These are phyloP conservation scores for Leptobrachium ailaonicum DNA, from an alignment of 2,113 vertebrate genomes.

Conservation along the genomic window DNA sequence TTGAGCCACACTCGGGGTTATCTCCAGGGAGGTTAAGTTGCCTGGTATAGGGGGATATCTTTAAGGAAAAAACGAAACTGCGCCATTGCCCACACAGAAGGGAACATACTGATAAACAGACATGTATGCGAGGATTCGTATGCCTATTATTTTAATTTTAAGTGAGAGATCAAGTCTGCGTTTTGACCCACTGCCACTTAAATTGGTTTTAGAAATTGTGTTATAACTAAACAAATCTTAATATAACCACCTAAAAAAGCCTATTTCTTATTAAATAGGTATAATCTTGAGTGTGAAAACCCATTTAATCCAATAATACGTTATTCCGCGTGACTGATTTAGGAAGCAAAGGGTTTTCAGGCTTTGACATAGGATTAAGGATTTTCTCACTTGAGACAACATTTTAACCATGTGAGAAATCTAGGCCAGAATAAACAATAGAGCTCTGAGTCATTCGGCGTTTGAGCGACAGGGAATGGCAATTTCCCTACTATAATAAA, in stretches of 20 bases:
- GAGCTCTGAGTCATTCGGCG: not conserved
- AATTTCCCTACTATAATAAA: not conserved
- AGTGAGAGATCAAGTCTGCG: too few species aligned
- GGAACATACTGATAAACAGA: too few species aligned
- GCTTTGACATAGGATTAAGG: not conserved
- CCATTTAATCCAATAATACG: not conserved
- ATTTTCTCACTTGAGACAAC: constrained; percentile 3
- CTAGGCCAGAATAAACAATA: not conserved
- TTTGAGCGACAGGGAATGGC: not conserved
- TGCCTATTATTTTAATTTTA: too few species aligned
- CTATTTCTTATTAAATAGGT: not conserved
- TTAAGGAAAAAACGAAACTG: too few species aligned
- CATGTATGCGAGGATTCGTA: too few species aligned
- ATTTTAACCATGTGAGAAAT: not conserved
- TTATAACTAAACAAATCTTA: not conserved
- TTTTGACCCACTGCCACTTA: too few species aligned
- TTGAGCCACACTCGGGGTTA: too few species aligned
- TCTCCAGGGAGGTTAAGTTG: too few species aligned
- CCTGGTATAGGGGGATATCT: too few species aligned
- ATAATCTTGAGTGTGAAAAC: not conserved
- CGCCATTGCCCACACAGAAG: too few species aligned
- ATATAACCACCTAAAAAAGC: not conserved
- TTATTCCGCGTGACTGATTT: not conserved
- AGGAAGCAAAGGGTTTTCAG: not conserved
- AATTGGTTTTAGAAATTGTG: not conserved